These are phyloP conservation scores for Drosophila cardini DNA, from an alignment of 1,140 invertebrate species.

Conservation along the genomic window DNA sequence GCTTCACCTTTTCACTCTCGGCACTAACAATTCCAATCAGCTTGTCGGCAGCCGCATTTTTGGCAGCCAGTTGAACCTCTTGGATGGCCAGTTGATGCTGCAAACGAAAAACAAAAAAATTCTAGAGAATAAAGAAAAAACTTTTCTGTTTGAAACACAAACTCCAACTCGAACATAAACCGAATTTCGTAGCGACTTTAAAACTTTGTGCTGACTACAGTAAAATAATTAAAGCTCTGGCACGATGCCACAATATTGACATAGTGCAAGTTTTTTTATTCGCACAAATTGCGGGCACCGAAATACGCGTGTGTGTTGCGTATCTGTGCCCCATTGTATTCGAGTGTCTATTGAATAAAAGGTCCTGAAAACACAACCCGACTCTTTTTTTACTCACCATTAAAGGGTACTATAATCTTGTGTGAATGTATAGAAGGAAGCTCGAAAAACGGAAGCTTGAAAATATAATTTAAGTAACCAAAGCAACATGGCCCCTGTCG, in stretches of 20 bases:
- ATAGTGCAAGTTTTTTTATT: slow-evolving; percentile 56
- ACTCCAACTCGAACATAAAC: slow-evolving; percentile 23
- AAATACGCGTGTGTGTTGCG: slow-evolving; percentile 17
- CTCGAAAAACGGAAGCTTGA: no score
- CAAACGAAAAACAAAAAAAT: not conserved
- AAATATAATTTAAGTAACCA: no score
- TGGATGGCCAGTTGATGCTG: slow-evolving; percentile 93
- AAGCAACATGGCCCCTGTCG: no score
- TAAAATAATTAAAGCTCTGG: slow-evolving; percentile 71
- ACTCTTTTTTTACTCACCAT: not conserved
- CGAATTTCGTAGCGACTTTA: slow-evolving; percentile 43
- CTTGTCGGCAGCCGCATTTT: slow-evolving; percentile 95
- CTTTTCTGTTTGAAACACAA: slow-evolving; percentile 36
- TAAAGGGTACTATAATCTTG: no score
- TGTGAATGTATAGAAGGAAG: no score
- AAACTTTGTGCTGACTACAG: slow-evolving; percentile 50
- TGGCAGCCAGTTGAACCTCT: slow-evolving; percentile 92
- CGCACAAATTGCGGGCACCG: slow-evolving; percentile 48
- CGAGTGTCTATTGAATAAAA: not conserved
- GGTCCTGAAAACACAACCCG: not conserved
- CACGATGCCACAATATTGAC: slow-evolving; percentile 78
- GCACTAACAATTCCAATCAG: slow-evolving; percentile 93
- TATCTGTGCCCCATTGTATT: slow-evolving; percentile 3
- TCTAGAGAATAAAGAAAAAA: slow-evolving; percentile 1
- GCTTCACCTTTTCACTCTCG: slow-evolving; percentile 95